These are phyloP conservation scores for Monodelphis domestica DNA, from an alignment of 2,797 vertebrate genomes.

Conservation along the genomic window DNA sequence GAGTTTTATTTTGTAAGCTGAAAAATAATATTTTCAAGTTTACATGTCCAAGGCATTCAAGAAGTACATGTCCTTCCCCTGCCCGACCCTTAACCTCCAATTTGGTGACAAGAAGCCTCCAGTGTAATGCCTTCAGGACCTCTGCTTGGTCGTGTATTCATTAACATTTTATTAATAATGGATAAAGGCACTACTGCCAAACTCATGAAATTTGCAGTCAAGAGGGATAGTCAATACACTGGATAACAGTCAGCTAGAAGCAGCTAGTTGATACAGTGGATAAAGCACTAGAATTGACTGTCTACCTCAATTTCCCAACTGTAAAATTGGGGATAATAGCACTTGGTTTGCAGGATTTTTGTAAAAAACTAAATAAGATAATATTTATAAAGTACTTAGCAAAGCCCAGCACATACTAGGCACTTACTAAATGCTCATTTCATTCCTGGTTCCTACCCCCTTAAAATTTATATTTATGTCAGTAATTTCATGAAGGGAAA, in stretches of 20 bases:
- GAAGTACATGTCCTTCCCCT: not conserved
- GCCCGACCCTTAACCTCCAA: not conserved
- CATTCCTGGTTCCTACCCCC: not conserved
- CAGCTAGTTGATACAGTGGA: not conserved
- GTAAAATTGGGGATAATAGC: not conserved
- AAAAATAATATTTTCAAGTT: not conserved
- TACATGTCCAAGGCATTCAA: not conserved
- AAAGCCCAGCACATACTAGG: not conserved
- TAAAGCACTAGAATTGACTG: not conserved
- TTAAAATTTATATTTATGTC: not conserved
- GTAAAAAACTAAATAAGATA: not conserved
- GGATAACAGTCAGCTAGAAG: not conserved
- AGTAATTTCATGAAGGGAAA: not conserved
- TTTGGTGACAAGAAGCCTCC: not conserved
- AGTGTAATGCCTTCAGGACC: not conserved
- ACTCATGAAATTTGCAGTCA: not conserved
- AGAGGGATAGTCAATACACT: not conserved
- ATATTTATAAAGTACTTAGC: not conserved
- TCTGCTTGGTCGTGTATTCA: not conserved
- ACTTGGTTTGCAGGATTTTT: not conserved
- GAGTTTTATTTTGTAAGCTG: conserved; percentile 1
- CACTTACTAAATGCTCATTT: not conserved
- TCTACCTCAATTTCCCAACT: not conserved
- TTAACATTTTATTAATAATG: not conserved
- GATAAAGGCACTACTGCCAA: not conserved